These are phyloP conservation scores for Caerostris extrusa DNA, from an alignment of 1,140 invertebrate genomes.

Conservation along the genomic window DNA sequence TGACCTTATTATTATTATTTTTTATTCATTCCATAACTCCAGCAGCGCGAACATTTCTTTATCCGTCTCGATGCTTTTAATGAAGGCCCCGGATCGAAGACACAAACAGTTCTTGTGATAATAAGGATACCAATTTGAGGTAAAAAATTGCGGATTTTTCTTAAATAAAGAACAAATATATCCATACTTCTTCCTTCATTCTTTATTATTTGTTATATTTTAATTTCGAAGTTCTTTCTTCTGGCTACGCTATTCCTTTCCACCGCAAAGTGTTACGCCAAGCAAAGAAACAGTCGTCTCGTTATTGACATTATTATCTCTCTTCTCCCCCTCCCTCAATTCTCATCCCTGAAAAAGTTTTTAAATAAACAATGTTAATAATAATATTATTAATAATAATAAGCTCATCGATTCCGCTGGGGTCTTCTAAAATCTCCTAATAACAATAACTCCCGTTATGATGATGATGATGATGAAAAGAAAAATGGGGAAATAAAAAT, in stretches of 20 bases:
- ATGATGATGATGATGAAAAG: not conserved
- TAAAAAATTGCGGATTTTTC: constrained; percentile 56
- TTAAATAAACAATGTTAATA: constrained; percentile 76
- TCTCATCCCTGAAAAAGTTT: constrained; percentile 42
- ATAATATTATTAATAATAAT: constrained; percentile 75
- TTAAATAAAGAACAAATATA: constrained; percentile 18
- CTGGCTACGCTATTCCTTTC: not conserved
- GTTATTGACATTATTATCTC: constrained; percentile 63
- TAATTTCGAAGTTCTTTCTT: constrained; percentile 3
- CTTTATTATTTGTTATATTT: not conserved
- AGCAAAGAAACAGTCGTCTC: constrained; percentile 33
- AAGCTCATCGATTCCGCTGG: constrained; percentile 49
- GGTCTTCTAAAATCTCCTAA: constrained; percentile 60
- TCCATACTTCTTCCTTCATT: not conserved
- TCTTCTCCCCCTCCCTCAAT: not conserved
- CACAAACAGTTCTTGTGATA: constrained; percentile 42
- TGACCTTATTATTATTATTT: not conserved
- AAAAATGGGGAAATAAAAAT: constrained; percentile 29
- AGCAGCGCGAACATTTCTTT: not conserved
- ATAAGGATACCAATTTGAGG: constrained; percentile 62
- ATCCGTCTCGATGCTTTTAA: not conserved
- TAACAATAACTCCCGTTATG: constrained; percentile 62
- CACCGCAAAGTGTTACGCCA: not conserved
- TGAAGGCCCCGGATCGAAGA: not conserved
- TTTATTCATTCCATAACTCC: not conserved